A percentile compares a stretch with the other conserved stretches of the same genome.
phyloP scores from a whole-genome alignment of 2,888 invertebrate species.

The Drosophila mulleri region DNA sequence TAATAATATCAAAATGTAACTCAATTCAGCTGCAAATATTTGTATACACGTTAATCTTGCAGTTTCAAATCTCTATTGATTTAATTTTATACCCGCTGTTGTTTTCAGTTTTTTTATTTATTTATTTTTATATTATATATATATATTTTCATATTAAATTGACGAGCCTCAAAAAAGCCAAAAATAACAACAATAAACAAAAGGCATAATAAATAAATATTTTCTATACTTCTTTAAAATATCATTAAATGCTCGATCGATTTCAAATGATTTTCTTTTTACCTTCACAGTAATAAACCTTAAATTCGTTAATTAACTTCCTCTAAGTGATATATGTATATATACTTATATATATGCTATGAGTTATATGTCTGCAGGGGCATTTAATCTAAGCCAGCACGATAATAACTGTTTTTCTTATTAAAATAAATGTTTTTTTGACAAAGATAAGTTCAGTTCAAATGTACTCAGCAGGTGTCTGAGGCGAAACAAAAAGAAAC shows the following conservation, averaged over 20 bases:
- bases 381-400: constrained; percentile 11
- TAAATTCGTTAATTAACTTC: background rate
- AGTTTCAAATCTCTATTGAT: background rate
- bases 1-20: background rate
- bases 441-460: constrained; percentile 4
- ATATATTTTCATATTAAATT: background rate
- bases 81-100: background rate
- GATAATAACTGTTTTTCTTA: constrained; percentile 16
- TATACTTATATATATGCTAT: background rate
- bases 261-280: background rate
- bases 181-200: background rate
- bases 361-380: constrained; percentile 2
- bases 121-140: no score
- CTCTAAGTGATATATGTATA: background rate
- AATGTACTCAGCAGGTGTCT: constrained; percentile 9
- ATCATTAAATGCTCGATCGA: no score
- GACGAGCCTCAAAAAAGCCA: background rate
- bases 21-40: background rate
- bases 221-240: background rate
- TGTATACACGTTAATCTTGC: constrained; percentile 1
- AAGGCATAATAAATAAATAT: background rate
- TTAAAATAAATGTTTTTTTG: constrained; percentile 13
- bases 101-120: background rate
- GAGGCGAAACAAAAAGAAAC: background rate
- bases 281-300: constrained; percentile 6